A percentile compares a stretch with the other conserved stretches of the same genome.
Evolutionary conservation across 1,140 invertebrate species (phyloP).

Genomic region (Polyergus mexicanus): DNA sequence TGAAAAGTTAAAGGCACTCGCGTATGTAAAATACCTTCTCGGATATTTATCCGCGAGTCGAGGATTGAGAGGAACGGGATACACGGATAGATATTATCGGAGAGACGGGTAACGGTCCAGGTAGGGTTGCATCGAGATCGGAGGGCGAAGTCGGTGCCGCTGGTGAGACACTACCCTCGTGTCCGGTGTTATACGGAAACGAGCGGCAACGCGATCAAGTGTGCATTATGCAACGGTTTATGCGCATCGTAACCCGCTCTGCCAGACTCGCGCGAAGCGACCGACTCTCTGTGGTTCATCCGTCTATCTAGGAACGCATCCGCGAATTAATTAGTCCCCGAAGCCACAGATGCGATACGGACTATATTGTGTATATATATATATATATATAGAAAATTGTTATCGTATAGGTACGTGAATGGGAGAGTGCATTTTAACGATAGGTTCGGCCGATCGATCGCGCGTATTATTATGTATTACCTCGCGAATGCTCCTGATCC

Average conservation of each 20-base stretch:
- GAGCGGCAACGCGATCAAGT: conserved; percentile 57
- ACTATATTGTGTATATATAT: background rate
- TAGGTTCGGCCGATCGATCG: conserved; percentile 40
- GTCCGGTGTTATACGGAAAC: conserved; percentile 27
- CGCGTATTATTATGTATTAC: conserved; percentile 46
- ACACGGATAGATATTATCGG: background rate
- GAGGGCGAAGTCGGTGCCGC: background rate
- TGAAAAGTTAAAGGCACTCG: conserved; percentile 25
- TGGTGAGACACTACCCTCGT: background rate
- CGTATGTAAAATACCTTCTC: conserved; percentile 13
- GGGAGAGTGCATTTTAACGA: conserved; percentile 33
- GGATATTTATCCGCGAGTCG: conserved; percentile 32
- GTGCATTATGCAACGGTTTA: conserved; percentile 61
- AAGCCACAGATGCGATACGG: conserved; percentile 9
- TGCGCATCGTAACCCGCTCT: conserved; percentile 35
- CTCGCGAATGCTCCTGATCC: background rate
- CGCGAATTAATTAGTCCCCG: conserved; percentile 52
- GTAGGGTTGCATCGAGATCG: background rate
- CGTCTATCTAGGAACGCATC: conserved; percentile 41
- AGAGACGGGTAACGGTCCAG: background rate
- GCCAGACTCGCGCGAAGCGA: background rate
- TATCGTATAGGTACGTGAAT: background rate
- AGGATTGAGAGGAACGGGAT: background rate
- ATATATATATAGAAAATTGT: conserved; percentile 24
- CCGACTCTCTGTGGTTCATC: background rate